Evolutionary conservation across 2,797 vertebrate species (phyloP), one percentile per base, ranked within the genome.

Genomic region (Rhinichthys osculus): DNA sequence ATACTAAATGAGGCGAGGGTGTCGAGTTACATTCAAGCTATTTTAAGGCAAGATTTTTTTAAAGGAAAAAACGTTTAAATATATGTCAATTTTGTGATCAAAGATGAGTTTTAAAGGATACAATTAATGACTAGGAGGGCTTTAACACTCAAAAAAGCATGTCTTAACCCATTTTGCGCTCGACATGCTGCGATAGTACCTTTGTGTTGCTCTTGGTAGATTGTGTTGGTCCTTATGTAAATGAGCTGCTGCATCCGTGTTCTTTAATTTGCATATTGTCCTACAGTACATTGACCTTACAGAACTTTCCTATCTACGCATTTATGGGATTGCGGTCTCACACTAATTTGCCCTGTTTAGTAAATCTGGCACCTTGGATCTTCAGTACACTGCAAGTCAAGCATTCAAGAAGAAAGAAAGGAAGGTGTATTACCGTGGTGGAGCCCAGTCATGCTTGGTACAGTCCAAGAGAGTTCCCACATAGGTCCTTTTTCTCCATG

Each of bases 401-500:
- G 54, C 4, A 16, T 50, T 50, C 4, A 50, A 50, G 47, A 50
- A 50, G 47, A 50, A 47, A 72, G 38, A 23, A 44, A 72, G 10
- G 17, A 10, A 9, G 3, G 3, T 33, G 10, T 19, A 19, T 94
- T 96, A 99, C 98, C 98, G 97, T 83, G 98, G 98, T 90, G 98
- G 98, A 88, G 98, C 98, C 98, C 98, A 99, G 94, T 99, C 97
- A 71, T 99, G 98, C 89, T 99, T 98, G 91, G 98, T 99, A 92
- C 98, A 99, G 94, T 99, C 98, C 86, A 99, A 82, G 69, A 99
- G 94, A 0, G 98, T 99, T 90, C 98, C 98, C 84, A 99, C 98
- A 0, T 99, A 99, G n/a, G 98, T 99, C 87, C 98, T 98, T 94
- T 99, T 99, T 91, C 98, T 96, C 98, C 98, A 99, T 0, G 98